These are phyloP conservation scores for Caenorhabditis elegans DNA, from an alignment of 1,140 invertebrate genomes.

Conservation along the genomic window WBcel235 BX284605.5:12306501-12307000, in stretches of 20 bases:
- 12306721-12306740: not conserved
- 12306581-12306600: not conserved
- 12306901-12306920: not conserved
- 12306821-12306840: not conserved
- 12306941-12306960: not conserved
- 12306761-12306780: slow-evolving; percentile 29
- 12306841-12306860: slow-evolving; percentile 10
- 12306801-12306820: not conserved
- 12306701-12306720: slow-evolving; percentile 15
- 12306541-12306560: not conserved
- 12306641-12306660: not conserved
- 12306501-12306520: not conserved
- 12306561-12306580: not conserved
- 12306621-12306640: not conserved
- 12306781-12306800: not conserved
- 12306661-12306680: slow-evolving; percentile 27
- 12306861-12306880: slow-evolving; percentile 27
- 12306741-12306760: not conserved
- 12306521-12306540: not conserved
- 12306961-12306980: not conserved
- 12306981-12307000: no score
- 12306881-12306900: not conserved
- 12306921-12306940: slow-evolving; percentile 28
- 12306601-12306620: slow-evolving; percentile 16
- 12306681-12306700: not conserved